phyloP scores from a whole-genome alignment of 2,113 vertebrate species.

The human (Homo sapiens) region GRCh38 chr5:62009001-62009500 shows the following conservation, averaged over 20 bases:
- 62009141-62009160: neutral
- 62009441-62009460: conserved; percentile 44
- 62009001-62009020: neutral
- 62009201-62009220: neutral
- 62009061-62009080: neutral
- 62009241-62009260: neutral
- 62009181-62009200: neutral
- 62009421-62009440: conserved; percentile 40
- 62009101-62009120: neutral
- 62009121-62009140: neutral
- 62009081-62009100: neutral
- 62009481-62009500: conserved; percentile 16
- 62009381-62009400: conserved; percentile 61
- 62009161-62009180: neutral
- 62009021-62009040: neutral
- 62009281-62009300: neutral
- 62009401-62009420: conserved; percentile 64
- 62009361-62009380: conserved; percentile 25
- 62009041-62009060: neutral
- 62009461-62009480: conserved; percentile 47
- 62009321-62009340: neutral
- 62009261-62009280: conserved; percentile 3
- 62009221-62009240: neutral
- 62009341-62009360: neutral
- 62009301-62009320: neutral